Evolutionary conservation across 2,113 vertebrate species (phyloP), one percentile per base, ranked within the genome.

Genomic region (Macaca nemestrina): DNA sequence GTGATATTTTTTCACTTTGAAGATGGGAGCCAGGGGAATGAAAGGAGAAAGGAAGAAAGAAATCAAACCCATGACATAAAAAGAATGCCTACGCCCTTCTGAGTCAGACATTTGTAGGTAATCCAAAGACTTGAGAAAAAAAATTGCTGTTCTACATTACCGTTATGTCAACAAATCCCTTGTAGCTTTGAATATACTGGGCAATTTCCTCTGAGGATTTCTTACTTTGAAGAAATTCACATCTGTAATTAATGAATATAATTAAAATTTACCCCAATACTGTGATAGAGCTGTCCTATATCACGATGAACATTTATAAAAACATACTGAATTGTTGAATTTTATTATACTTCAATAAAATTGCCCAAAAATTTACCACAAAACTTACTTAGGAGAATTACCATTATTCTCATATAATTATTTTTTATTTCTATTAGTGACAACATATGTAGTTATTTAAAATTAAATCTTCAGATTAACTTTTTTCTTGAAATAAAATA

Each of bases 181-280:
- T 7, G 17, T 98, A 98, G 78, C n/a, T 98, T 90, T 96, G 70
- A 93, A 93, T 95, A 61, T 98, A 98, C 18, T 86, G 75, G 86
- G 95, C 59, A 78, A 98, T 98, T 97, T 98, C 97, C 16, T 97
- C 93, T 67, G 92, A 87, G 3, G 97, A 90, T 90, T 98, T 98
- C 94, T 97, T 97, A 61, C 91, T 98, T 95, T 68, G 94, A 95
- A 98, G 96, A 97, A 98, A 98, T 87, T 97, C 93, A 97, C 96
- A 98, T 73, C 97, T 98, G 78, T 57, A 90, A 90, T 93, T 43
- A 90, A 80, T n/a, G 89, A 97, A 96, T 27, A 61, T 30, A 88
- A 91, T 70, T 82, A 79, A 96, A 95, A 67, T 38, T 40, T 82
- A 72, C 3, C 27, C 1, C 9, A 32, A 61, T 43, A 82, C 27